Evolutionary conservation across 2,113 vertebrate species (phyloP).

Genomic region (Illadopsis cleaveri): DNA sequence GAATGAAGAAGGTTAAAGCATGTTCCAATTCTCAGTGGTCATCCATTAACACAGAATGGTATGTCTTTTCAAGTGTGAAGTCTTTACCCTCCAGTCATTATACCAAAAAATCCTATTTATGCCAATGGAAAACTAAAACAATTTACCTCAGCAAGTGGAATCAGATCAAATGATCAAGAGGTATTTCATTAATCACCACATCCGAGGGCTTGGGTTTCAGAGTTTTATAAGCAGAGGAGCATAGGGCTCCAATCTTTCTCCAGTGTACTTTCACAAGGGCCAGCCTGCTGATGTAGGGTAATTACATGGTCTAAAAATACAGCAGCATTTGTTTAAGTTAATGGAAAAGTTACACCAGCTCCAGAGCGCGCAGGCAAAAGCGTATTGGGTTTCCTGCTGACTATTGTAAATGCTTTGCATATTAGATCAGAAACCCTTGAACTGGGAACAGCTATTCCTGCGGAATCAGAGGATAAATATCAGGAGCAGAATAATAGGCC

Average conservation of each 20-base stretch:
- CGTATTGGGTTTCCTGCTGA: conserved; percentile 81
- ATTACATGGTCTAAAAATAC: conserved; percentile 82
- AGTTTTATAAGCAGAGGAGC: conserved; percentile 70
- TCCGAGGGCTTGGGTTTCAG: conserved; percentile 74
- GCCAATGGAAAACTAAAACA: conserved; percentile 73
- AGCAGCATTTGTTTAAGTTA: conserved; percentile 76
- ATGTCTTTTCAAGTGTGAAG: conserved; percentile 64
- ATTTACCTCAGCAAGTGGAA: conserved; percentile 70
- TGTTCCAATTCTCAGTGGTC: conserved; percentile 36
- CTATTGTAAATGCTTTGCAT: conserved; percentile 70
- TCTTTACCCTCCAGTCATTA: conserved; percentile 56
- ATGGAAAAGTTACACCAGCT: conserved; percentile 69
- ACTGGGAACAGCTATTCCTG: conserved; percentile 52
- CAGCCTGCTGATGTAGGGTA: conserved; percentile 75
- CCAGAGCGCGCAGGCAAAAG: conserved; percentile 56
- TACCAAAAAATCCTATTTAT: conserved; percentile 67
- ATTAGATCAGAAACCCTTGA: conserved; percentile 62
- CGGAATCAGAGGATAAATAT: conserved; percentile 57
- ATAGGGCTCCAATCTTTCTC: conserved; percentile 66
- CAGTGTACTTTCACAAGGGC: conserved; percentile 59
- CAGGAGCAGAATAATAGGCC: conserved; percentile 51
- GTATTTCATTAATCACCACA: conserved; percentile 76
- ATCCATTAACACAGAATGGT: conserved; percentile 29
- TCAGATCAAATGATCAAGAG: conserved; percentile 67
- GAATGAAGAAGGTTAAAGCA: conserved; percentile 43